These are phyloP conservation scores for Drosophila yooni DNA, from an alignment of 2,888 invertebrate species.

Conservation along the genomic window DNA sequence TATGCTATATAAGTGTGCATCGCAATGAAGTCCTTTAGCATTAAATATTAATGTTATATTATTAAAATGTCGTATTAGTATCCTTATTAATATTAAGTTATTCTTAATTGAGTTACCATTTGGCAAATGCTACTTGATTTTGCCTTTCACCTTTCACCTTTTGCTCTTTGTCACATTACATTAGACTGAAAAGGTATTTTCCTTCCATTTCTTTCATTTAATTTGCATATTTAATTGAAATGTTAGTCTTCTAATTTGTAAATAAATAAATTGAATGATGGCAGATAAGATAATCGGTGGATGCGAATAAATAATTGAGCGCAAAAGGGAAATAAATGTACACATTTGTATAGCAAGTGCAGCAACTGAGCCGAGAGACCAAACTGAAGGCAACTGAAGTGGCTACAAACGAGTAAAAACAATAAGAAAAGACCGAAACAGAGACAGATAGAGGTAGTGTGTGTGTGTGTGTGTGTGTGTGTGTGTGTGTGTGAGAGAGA, in stretches of 20 bases:
- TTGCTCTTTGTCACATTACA: background rate
- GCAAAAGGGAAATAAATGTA: slow-evolving; percentile 3
- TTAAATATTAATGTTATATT: background rate
- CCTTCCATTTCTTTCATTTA: background rate
- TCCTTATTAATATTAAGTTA: background rate
- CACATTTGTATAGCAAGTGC: slow-evolving; percentile 1
- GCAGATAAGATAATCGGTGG: background rate
- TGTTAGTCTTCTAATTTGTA: slow-evolving; percentile 2
- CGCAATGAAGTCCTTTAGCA: background rate
- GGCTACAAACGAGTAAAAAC: slow-evolving; percentile 38
- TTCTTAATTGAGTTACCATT: background rate
- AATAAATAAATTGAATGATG: slow-evolving; percentile 1
- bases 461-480: too few species aligned
- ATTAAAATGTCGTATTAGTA: background rate
- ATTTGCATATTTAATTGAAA: slow-evolving; percentile 6
- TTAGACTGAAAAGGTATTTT: background rate
- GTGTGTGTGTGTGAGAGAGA: too few species aligned
- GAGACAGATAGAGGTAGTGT: background rate
- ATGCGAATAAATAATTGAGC: slow-evolving; percentile 6
- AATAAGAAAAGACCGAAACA: slow-evolving; percentile 16
- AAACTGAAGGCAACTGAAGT: slow-evolving; percentile 20
- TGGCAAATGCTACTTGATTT: background rate
- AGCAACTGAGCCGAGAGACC: slow-evolving; percentile 15
- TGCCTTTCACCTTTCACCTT: background rate
- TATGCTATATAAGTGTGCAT: background rate